Evolutionary conservation across 2,888 invertebrate species (phyloP), one percentile per base, ranked within the genome.

Genomic region (Pyrrhia umbra): DNA sequence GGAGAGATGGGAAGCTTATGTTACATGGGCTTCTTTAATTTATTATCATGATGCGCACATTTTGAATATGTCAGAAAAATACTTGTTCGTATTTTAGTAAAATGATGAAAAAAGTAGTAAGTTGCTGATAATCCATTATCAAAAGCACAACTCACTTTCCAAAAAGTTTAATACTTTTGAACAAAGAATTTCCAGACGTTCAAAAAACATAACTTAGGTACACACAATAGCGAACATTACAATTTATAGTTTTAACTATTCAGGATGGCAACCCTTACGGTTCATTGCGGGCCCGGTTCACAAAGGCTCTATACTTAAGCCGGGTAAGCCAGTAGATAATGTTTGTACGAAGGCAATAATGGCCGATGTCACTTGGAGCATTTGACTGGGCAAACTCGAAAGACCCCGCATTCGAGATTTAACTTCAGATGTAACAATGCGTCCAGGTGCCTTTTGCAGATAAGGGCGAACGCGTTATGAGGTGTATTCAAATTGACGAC

Each of bases 321-420:
- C 75, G 77, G 82, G 86, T 85, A 86, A 88, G 88, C 85, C 83
- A 79, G 71, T 72, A 85, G 85, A 84, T 86, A 85, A 89, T 93
- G 92, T 93, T 94, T 94, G 93, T 85, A 83, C 88, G 88, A 85
- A 90, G 89, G 91, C 93, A 94, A 94, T 94, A 93, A 93, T 89
- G 90, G 91, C 80, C 85, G 80, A 83, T 90, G 92, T 91, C 88
- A 86, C 86, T 84, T 75, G 81, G 79, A 81, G 85, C 92, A 92
- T 93, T 93, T 90, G 93, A 92, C 92, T 92, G 91, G 85, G 90
- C 89, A 90, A 92, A 92, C 92, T 82, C 75, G 77, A 59, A 52
- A 65, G 72, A 74, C 74, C 70, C 74, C 79, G 75, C 77, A 74
- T 79, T 71, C 70, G 74, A 71, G 81, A 80, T 82, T 85, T 79